phyloP scores from a whole-genome alignment of 2,888 invertebrate species.

The Neoitamus cyanurus region DNA sequence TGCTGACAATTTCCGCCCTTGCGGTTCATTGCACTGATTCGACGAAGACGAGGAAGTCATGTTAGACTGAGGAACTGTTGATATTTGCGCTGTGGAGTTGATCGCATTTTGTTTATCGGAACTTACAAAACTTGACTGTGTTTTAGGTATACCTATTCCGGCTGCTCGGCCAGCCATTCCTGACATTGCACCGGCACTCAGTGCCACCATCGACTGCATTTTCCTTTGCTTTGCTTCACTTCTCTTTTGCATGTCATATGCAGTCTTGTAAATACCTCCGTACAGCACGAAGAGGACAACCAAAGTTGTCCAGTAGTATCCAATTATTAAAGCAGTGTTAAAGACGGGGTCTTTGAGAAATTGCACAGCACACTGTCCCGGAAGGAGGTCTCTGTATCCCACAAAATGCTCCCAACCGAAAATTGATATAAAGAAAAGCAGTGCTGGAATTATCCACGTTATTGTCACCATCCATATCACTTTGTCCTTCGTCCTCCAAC shows the following conservation, averaged over 20 bases:
- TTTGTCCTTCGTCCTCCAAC: slow-evolving; percentile 94
- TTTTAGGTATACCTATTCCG: slow-evolving; percentile 85
- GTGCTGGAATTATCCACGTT: slow-evolving; percentile 96
- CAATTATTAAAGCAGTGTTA: slow-evolving; percentile 95
- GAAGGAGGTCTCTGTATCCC: slow-evolving; percentile 86
- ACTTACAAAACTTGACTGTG: slow-evolving; percentile 75
- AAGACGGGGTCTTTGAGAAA: slow-evolving; percentile 97
- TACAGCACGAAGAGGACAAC: slow-evolving; percentile 95
- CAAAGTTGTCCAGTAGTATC: slow-evolving; percentile 97
- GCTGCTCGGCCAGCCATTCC: slow-evolving; percentile 91
- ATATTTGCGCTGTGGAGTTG: slow-evolving; percentile 56
- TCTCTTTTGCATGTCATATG: slow-evolving; percentile 96
- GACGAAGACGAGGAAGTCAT: slow-evolving; percentile 57
- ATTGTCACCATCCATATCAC: slow-evolving; percentile 96
- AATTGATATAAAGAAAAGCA: slow-evolving; percentile 97
- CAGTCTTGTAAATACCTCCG: slow-evolving; percentile 96
- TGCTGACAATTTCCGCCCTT: slow-evolving; percentile 46
- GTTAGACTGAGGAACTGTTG: slow-evolving; percentile 55
- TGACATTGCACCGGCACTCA: slow-evolving; percentile 90
- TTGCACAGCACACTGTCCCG: slow-evolving; percentile 94
- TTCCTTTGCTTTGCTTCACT: slow-evolving; percentile 96
- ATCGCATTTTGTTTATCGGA: slow-evolving; percentile 73
- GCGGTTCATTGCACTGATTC: slow-evolving; percentile 55
- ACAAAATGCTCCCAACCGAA: slow-evolving; percentile 99
- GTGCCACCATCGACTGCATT: slow-evolving; percentile 93